Conservation (phyloP, 2,888 invertebrate species). For the Asteroscopus sphinx region DNA sequence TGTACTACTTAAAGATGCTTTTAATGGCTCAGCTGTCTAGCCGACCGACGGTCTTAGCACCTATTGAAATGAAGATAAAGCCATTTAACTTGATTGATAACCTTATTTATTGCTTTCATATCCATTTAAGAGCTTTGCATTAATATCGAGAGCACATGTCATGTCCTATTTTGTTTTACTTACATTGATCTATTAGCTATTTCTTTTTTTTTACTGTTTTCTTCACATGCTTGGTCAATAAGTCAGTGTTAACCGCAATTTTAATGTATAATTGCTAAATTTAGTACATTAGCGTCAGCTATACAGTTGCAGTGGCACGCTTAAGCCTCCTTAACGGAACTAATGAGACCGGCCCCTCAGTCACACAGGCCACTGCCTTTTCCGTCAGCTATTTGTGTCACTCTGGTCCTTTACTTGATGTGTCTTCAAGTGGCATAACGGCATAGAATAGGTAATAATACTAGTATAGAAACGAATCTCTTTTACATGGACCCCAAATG, state of each 20-base stretch:
- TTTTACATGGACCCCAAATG: too few species aligned
- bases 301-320: conserved; percentile 68
- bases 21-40: conserved; percentile 53
- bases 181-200: conserved; percentile 19
- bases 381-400: conserved; percentile 71
- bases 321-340: conserved; percentile 75
- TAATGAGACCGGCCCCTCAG: conserved; percentile 70
- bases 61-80: conserved; percentile 51
- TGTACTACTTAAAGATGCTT: conserved; percentile 62
- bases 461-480: too few species aligned
- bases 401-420: conserved; percentile 59
- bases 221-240: conserved; percentile 33
- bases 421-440: conserved; percentile 32
- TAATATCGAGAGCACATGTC: conserved; percentile 19
- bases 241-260: conserved; percentile 38
- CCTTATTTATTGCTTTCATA: conserved; percentile 32
- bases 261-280: conserved; percentile 55
- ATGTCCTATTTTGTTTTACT: conserved; percentile 18
- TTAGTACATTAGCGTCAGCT: conserved; percentile 54
- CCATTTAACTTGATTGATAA: conserved; percentile 50
- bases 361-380: conserved; percentile 64
- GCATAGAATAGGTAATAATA: too few species aligned
- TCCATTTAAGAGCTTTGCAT: conserved; percentile 26
- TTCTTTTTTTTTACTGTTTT: conserved; percentile 26
- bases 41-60: conserved; percentile 35